phyloP scores from a whole-genome alignment of 2,888 invertebrate species.

The Agrotis ipsilon region DNA sequence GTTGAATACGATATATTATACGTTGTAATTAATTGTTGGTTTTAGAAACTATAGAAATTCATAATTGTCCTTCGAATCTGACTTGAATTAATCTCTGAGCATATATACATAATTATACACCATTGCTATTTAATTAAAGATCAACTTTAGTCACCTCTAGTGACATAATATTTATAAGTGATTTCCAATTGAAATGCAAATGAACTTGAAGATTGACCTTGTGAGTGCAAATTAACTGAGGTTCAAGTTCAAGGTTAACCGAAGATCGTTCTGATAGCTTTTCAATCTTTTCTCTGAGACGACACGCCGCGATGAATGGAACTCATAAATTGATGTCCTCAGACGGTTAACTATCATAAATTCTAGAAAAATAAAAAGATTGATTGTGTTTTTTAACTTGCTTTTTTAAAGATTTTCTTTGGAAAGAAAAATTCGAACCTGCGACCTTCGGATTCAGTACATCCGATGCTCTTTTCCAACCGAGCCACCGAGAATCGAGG shows the following conservation, averaged over 20 bases:
- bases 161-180: conserved; percentile 14
- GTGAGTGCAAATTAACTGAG: conserved; percentile 20
- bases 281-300: neutral
- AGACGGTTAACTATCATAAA: too few species aligned
- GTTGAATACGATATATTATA: too few species aligned
- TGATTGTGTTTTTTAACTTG: too few species aligned
- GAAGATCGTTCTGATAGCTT: conserved; percentile 19
- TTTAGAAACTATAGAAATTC: neutral
- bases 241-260: conserved; percentile 10
- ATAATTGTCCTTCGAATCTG: neutral
- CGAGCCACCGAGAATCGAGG: too few species aligned
- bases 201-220: conserved; percentile 27
- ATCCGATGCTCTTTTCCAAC: too few species aligned
- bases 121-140: conserved; percentile 13
- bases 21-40: too few species aligned
- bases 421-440: too few species aligned
- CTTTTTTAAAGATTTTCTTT: too few species aligned
- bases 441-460: too few species aligned
- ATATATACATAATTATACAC: neutral
- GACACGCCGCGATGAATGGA: too few species aligned
- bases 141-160: neutral
- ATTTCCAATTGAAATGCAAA: conserved; percentile 38
- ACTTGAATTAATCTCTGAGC: neutral
- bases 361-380: too few species aligned
- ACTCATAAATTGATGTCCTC: too few species aligned